Conservation (phyloP, 2,797 vertebrate genomes). For the Pantherophis vulpinus region DNA sequence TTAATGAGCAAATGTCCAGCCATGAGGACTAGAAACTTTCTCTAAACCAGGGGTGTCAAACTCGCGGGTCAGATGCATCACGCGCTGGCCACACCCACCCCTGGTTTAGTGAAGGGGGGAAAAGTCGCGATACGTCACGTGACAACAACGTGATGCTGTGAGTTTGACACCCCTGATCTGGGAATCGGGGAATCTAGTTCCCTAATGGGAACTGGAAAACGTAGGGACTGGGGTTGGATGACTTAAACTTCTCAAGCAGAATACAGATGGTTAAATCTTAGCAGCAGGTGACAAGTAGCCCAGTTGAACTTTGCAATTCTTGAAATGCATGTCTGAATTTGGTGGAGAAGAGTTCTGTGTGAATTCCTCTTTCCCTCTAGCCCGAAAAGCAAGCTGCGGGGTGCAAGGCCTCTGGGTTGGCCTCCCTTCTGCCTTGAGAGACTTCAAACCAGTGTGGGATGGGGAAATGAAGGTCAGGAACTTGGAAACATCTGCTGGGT, state of each 20-base stretch:
- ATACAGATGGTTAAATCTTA: background rate
- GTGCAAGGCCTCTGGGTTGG: background rate
- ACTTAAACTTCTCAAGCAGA: background rate
- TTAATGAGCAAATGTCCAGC: too few relatives aligned
- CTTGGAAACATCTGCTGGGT: background rate
- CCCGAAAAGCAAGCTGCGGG: background rate
- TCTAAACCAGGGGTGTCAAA: too few relatives aligned
- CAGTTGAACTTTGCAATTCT: background rate
- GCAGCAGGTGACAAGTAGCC: background rate
- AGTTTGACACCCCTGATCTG: too few relatives aligned
- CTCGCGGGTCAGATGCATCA: too few relatives aligned
- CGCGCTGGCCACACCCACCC: too few relatives aligned
- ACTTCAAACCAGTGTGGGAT: background rate
- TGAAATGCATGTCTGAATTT: background rate
- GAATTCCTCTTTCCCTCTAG: background rate
- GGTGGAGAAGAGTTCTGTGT: background rate
- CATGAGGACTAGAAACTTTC: too few relatives aligned
- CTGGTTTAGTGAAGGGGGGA: too few relatives aligned
- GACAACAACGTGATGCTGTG: too few relatives aligned
- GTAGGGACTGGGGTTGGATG: background rate
- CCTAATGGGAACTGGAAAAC: background rate
- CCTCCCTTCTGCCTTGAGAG: background rate
- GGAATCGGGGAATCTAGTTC: too few relatives aligned
- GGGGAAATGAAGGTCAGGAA: background rate
- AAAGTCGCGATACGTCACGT: too few relatives aligned